Base-by-base conservation (phyloP, 1,140 invertebrate genomes). In the Berghia stephanieae region DNA sequence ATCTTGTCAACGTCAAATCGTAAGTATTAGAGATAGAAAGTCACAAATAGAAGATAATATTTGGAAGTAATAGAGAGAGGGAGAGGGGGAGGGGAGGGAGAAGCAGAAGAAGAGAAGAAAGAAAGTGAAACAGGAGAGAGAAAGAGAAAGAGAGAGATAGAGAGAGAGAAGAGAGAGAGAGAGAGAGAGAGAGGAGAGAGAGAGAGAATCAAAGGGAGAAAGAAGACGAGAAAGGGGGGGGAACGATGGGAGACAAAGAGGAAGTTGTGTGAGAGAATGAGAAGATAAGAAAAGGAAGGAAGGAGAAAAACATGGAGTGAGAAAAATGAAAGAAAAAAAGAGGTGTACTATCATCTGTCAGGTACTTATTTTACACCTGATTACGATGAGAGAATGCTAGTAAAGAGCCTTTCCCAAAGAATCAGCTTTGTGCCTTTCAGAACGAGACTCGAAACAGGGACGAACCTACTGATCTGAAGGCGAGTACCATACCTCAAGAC, bases 271-370 rank as follows among this genome's bases (percentile, higher is more conserved):
- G n/a, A n/a, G n/a, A n/a, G n/a, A n/a, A n/a, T n/a, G n/a, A n/a
- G n/a, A n/a, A n/a, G n/a, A n/a, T n/a, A n/a, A 69, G 67, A 69
- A 38, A 42, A 38, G 40, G 67, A 69, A 38, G 38, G 40, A 69
- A 38, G 40, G 40, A 42, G 40, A 69, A 38, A 69, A 38, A 42
- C 21, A 69, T 24, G 40, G 40, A 42, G 40, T 34, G 67, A 69
- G 40, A 42, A 38, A 69, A 38, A 69, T 21, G 38, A 38, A 69
- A 38, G 40, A 38, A 42, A 38, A 69, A 38, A 69, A 38, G 38
- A 38, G 40, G 67, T 34, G 40, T 34, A 38, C 27, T n/a, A n/a
- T n/a, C n/a, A n/a, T n/a, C n/a, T n/a, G n/a, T n/a, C n/a, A n/a
- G n/a, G n/a, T n/a, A n/a, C n/a, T n/a, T n/a, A n/a, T n/a, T n/a